Conservation (phyloP, 2,113 vertebrate genomes). For the Acanthochromis polyacanthus region DNA sequence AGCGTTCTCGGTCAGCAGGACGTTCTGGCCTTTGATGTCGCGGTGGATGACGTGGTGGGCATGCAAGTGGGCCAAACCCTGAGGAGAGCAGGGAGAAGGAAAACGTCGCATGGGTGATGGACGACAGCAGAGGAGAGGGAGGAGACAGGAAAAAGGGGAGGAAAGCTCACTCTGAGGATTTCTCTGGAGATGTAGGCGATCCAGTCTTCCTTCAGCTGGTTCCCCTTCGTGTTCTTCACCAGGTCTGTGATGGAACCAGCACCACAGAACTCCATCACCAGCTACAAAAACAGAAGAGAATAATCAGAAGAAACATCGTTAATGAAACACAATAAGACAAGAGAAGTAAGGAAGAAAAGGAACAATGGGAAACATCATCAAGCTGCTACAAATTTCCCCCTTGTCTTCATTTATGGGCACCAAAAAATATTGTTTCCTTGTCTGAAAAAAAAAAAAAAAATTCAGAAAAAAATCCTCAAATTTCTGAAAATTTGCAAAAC, state of each 20-base stretch:
- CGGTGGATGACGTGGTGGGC: slow-evolving; percentile 83
- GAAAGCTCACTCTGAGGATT: slow-evolving; percentile 79
- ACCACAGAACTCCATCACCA: slow-evolving; percentile 87
- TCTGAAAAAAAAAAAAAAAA: no score
- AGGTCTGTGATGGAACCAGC: slow-evolving; percentile 85
- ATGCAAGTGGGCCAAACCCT: slow-evolving; percentile 88
- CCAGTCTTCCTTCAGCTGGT: slow-evolving; percentile 86
- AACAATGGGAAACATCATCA: background rate
- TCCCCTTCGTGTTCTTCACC: slow-evolving; percentile 87
- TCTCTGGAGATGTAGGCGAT: slow-evolving; percentile 86
- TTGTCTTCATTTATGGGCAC: no score
- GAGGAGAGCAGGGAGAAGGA: slow-evolving; percentile 16
- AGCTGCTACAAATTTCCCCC: background rate
- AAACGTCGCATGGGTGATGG: background rate
- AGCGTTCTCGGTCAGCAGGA: slow-evolving; percentile 80
- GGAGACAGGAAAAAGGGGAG: background rate
- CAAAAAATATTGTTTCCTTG: no score
- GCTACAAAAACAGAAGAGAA: slow-evolving; percentile 47
- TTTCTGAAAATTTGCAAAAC: no score
- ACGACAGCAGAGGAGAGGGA: background rate
- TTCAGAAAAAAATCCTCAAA: no score
- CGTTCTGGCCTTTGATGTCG: slow-evolving; percentile 83
- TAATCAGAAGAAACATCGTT: background rate
- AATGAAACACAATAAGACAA: background rate
- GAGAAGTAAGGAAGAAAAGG: background rate